These are phyloP conservation scores for Cataglyphis altisquamis DNA, from an alignment of 2,888 invertebrate genomes.

Conservation along the genomic window DNA sequence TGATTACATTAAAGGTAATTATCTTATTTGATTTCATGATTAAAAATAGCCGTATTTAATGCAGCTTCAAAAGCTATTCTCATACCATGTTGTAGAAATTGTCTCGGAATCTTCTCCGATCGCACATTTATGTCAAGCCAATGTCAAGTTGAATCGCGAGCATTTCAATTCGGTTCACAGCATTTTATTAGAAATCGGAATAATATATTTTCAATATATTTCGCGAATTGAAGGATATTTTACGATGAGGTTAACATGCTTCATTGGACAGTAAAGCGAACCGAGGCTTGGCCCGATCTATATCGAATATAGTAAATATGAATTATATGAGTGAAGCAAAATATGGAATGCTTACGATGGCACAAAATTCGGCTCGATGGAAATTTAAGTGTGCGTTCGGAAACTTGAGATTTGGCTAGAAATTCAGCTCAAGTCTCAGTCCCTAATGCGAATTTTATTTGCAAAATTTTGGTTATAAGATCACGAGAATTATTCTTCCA, in stretches of 20 bases:
- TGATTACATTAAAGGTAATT: not conserved
- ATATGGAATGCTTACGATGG: not conserved
- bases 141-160: not conserved
- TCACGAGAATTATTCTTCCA: not conserved
- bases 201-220: not conserved
- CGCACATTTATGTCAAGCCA: not conserved
- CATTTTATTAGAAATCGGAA: not conserved
- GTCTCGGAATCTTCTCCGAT: not conserved
- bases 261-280: not conserved
- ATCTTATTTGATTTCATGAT: not conserved
- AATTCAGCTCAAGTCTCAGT: not conserved
- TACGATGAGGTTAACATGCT: not conserved
- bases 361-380: not conserved
- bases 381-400: not conserved
- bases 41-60: not conserved
- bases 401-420: not conserved
- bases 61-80: not conserved
- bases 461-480: constrained; percentile 1
- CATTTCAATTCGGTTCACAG: not conserved
- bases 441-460: not conserved
- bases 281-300: not conserved
- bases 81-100: not conserved
- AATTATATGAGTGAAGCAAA: not conserved
- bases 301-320: not conserved
- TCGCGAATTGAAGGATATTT: not conserved